Conservation (phyloP, 2,888 invertebrate species). For the Thera britannica region DNA sequence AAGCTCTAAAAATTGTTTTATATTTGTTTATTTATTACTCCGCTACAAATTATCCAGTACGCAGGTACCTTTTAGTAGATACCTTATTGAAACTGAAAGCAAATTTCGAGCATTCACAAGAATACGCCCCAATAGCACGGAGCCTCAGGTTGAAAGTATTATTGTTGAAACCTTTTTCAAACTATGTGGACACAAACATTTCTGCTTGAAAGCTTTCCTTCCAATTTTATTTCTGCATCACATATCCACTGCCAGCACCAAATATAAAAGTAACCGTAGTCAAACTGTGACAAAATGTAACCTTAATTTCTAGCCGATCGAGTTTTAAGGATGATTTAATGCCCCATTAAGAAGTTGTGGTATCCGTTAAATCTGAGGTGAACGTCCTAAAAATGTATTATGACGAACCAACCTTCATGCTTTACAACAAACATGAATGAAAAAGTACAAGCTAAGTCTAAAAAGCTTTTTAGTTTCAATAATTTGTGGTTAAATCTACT, state of each 20-base stretch:
- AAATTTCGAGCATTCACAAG: not conserved
- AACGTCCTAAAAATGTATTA: conserved; percentile 22
- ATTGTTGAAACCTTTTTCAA: not conserved
- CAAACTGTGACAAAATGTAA: not conserved
- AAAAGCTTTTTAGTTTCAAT: no score
- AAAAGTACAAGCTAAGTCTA: not conserved
- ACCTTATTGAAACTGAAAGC: not conserved
- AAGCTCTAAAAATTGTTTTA: no score
- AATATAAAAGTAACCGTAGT: not conserved
- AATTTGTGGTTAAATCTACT: not conserved
- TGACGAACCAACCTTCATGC: conserved; percentile 9
- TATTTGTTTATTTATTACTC: no score
- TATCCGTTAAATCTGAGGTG: conserved; percentile 23
- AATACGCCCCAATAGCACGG: not conserved
- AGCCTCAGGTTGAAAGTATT: not conserved
- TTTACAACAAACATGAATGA: not conserved
- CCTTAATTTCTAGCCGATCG: conserved; percentile 11
- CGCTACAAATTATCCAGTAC: no score
- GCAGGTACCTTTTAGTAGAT: not conserved
- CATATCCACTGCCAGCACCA: not conserved
- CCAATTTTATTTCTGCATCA: not conserved
- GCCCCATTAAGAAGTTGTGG: conserved; percentile 23
- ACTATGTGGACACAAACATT: not conserved
- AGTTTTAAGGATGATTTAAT: conserved; percentile 18
- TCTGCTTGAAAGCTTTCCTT: not conserved